Evolutionary conservation across 1,140 invertebrate species (phyloP).

Genomic region (Gonioctena quinquepunctata): DNA sequence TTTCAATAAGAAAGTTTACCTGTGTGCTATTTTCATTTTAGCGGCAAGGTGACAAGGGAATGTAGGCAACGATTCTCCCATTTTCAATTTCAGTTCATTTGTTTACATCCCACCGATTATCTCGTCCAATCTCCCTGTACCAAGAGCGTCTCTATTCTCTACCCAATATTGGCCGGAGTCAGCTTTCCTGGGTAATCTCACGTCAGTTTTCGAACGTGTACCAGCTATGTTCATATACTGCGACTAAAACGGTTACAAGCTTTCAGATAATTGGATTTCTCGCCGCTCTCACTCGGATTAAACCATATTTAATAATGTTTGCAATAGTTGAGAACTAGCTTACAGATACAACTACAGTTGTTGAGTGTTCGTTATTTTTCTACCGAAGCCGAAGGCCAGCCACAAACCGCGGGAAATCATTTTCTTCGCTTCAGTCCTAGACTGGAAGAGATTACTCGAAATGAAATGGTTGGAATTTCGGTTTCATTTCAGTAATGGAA

Average conservation of each 20-base stretch:
- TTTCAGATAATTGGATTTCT: not conserved
- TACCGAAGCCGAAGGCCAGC: not conserved
- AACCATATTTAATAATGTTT: not conserved
- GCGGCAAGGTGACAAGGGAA: no score
- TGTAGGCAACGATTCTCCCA: no score
- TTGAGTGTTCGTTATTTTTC: not conserved
- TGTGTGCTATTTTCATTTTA: no score
- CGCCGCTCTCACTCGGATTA: not conserved
- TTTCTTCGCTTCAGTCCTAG: not conserved
- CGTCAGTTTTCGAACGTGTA: no score
- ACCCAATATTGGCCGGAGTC: no score
- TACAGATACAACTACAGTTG: not conserved
- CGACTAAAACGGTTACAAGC: not conserved
- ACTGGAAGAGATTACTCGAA: not conserved
- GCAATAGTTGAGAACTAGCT: not conserved
- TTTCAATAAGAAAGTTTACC: no score
- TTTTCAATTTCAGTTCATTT: no score
- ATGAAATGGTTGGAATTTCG: not conserved
- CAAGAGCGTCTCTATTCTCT: no score
- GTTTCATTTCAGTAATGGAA: not conserved
- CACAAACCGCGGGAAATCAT: not conserved
- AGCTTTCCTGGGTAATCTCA: no score
- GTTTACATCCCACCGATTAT: no score
- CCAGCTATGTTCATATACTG: not conserved
- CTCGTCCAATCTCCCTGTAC: no score